These are phyloP conservation scores for Yoshiicerus persimilis DNA, from an alignment of 1,140 invertebrate species.

Conservation along the genomic window DNA sequence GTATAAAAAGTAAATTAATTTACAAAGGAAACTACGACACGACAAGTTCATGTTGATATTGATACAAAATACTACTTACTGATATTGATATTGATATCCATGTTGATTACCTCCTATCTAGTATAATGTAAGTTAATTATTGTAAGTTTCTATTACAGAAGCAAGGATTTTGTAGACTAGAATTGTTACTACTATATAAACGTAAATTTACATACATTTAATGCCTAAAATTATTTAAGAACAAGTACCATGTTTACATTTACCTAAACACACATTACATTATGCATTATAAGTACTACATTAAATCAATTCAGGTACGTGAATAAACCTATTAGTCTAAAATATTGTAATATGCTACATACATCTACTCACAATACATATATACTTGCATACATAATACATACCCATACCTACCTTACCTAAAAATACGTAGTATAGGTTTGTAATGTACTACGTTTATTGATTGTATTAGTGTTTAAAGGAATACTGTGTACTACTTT, in stretches of 20 bases:
- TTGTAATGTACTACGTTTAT: not conserved
- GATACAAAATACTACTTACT: not conserved
- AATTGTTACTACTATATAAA: not conserved
- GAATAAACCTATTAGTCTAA: not conserved
- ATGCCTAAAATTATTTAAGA: not conserved
- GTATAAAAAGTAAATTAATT: not conserved
- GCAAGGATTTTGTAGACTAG: not conserved
- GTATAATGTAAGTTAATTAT: not conserved
- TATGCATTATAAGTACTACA: not conserved
- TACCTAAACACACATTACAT: not conserved
- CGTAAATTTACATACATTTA: not conserved
- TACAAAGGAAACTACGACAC: not conserved
- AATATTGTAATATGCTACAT: not conserved
- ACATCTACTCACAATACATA: not conserved
- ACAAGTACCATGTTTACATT: conserved; percentile 10
- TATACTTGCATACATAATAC: not conserved
- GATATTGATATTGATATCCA: conserved; percentile 1
- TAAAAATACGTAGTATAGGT: not conserved
- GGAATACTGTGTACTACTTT: not conserved
- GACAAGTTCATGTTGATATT: not conserved
- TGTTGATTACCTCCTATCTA: conserved; percentile 11
- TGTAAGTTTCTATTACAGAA: not conserved
- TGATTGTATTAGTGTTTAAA: not conserved
- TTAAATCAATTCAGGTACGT: not conserved
- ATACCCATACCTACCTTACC: not conserved